Evolutionary conservation across 2,113 vertebrate species (phyloP), one percentile per base, ranked within the genome.

Genomic region (Xyrauchen texanus): DNA sequence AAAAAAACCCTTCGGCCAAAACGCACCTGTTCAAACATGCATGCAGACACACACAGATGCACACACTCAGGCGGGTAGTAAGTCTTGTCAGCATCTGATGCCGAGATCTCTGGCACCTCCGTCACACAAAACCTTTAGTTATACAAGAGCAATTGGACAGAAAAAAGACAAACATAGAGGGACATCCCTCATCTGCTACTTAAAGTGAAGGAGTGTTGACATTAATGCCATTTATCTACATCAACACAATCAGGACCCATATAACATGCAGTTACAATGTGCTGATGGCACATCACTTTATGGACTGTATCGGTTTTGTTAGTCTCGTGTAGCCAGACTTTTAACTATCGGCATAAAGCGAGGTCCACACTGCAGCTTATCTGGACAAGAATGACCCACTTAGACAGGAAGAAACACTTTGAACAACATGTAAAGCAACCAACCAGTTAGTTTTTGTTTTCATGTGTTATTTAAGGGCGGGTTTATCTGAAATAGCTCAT

Each of bases 1-100:
- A 66, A 68, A 16, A 62, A 58, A 44, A 55, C 69, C 79, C 55
- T 46, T 63, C 5, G 42, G 81, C 75, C 58, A 77, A 64, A 79
- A 69, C 46, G 67, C 91, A 92, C 87, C 91, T 90, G 92, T 79
- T 86, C 81, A 90, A 92, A 85, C 84, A 86, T 7, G 69, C 64
- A 69, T 52, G 68, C 71, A 72, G 52, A 64, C 79, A 73, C 67
- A 76, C 47, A 70, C 44, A 71, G 57, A 66, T 79, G 71, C 4
- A 60, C 13, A 49, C 69, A 69, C 77, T 77, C 21, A 34, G 21
- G 21, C 21, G 21, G 84, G 81, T 86, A 83, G 85, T 76, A 85
- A 82, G 70, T 61, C 77, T 21, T 76, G 84, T 87, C 85, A 87
- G 83, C 61, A 44, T 74, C 64, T 72, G 8, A 60, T 57, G 57